phyloP scores from a whole-genome alignment of 2,797 vertebrate species.

The Passerculus sandwichensis region DNA sequence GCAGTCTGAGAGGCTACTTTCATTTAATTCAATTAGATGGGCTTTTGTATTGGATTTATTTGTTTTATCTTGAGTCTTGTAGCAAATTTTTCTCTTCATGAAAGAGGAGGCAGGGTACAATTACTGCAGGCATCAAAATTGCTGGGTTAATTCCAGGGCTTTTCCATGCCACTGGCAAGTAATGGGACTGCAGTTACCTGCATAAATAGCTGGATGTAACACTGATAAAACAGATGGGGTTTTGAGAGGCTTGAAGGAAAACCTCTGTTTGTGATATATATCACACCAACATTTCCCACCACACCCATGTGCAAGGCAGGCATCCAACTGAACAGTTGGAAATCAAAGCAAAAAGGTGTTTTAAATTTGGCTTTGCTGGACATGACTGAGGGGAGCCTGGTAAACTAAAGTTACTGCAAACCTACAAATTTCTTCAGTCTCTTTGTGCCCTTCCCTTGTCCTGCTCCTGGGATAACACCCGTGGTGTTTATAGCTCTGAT shows the following conservation, averaged over 20 bases:
- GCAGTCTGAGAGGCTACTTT: background rate
- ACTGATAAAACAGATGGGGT: background rate
- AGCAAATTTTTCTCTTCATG: background rate
- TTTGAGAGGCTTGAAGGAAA: background rate
- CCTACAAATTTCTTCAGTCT: background rate
- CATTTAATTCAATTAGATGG: background rate
- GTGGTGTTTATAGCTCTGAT: background rate
- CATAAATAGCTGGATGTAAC: background rate
- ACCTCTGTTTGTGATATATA: background rate
- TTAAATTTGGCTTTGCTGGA: background rate
- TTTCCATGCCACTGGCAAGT: background rate
- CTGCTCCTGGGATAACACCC: background rate
- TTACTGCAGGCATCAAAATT: background rate
- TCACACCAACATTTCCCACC: background rate
- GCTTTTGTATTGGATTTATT: background rate
- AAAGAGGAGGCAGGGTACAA: background rate
- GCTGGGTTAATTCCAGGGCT: background rate
- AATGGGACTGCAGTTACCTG: background rate
- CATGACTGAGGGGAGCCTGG: fast-evolving
- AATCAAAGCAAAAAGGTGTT: fast-evolving
- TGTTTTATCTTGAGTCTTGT: background rate
- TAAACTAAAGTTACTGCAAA: background rate
- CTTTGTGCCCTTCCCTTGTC: background rate
- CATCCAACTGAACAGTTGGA: background rate
- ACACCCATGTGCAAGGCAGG: background rate